These are phyloP conservation scores for Armadillidium nasatum DNA, from an alignment of 1,140 invertebrate species.

Conservation along the genomic window DNA sequence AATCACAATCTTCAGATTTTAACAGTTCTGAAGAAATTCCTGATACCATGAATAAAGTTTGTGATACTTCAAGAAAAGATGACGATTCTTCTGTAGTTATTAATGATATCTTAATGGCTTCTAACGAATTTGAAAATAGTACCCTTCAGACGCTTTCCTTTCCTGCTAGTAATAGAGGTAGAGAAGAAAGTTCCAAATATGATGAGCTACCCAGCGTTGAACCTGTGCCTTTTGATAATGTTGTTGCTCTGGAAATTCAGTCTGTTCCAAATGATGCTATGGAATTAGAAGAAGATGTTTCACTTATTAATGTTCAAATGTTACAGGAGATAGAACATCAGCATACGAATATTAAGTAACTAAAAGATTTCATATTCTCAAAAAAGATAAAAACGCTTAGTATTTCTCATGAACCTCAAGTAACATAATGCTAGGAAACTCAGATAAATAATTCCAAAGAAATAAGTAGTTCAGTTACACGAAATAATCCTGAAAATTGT, in stretches of 20 bases:
- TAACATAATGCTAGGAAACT: no score
- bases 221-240: not conserved
- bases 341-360: no score
- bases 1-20: not conserved
- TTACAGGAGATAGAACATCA: not conserved
- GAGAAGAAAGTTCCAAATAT: not conserved
- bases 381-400: no score
- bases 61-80: not conserved
- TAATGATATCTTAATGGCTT: not conserved
- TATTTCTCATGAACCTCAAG: no score
- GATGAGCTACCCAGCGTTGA: not conserved
- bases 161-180: not conserved
- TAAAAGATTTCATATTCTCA: no score
- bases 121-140: not conserved
- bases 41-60: not conserved
- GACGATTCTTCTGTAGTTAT: not conserved
- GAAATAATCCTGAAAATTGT: no score
- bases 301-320: not conserved
- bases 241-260: not conserved
- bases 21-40: not conserved
- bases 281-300: constrained; percentile 5
- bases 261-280: not conserved
- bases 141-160: not conserved
- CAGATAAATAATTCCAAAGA: no score
- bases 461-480: no score